A percentile compares a stretch with the other conserved stretches of the same genome.
Evolutionary conservation across 2,797 vertebrate genomes (phyloP).

Genomic region (Cynodonichthys magdalenae): DNA sequence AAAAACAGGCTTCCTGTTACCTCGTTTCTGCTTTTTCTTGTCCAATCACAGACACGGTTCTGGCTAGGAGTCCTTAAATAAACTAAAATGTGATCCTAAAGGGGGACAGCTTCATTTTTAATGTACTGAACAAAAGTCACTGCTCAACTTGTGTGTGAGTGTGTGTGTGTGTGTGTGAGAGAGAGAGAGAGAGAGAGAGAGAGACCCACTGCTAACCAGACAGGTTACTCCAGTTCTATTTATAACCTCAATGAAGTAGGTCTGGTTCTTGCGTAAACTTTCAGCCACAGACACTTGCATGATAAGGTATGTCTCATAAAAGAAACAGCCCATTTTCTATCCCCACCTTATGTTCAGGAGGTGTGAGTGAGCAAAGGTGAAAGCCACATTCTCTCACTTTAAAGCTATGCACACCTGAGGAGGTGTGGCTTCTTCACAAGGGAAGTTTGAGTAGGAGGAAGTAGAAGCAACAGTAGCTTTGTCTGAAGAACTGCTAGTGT

Average conservation of each 20-base stretch:
- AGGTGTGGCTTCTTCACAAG: constrained; percentile 36
- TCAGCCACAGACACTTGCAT: constrained; percentile 8
- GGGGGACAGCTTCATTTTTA: not conserved
- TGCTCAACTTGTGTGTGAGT: constrained; percentile 8
- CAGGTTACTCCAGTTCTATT: constrained; percentile 59
- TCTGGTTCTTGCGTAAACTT: constrained; percentile 35
- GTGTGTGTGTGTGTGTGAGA: constrained; percentile 5
- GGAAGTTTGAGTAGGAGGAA: constrained; percentile 59
- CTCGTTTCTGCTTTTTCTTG: not conserved
- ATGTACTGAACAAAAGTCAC: not conserved
- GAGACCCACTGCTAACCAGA: constrained; percentile 11
- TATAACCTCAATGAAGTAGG: constrained; percentile 52
- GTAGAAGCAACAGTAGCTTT: constrained; percentile 22
- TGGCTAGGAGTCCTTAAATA: no score
- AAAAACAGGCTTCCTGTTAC: not conserved
- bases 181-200: not conserved
- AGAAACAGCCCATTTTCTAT: constrained; percentile 18
- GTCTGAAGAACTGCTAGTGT: constrained; percentile 36
- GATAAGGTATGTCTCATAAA: constrained; percentile 17
- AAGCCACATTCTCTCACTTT: not conserved
- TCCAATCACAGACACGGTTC: not conserved
- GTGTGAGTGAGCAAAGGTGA: not conserved
- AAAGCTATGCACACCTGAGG: not conserved
- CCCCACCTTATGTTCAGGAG: constrained; percentile 10
- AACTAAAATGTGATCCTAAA: not conserved